Evolutionary conservation across 2,888 invertebrate species (phyloP), one percentile per base, ranked within the genome.

Genomic region (Mamestra brassicae): DNA sequence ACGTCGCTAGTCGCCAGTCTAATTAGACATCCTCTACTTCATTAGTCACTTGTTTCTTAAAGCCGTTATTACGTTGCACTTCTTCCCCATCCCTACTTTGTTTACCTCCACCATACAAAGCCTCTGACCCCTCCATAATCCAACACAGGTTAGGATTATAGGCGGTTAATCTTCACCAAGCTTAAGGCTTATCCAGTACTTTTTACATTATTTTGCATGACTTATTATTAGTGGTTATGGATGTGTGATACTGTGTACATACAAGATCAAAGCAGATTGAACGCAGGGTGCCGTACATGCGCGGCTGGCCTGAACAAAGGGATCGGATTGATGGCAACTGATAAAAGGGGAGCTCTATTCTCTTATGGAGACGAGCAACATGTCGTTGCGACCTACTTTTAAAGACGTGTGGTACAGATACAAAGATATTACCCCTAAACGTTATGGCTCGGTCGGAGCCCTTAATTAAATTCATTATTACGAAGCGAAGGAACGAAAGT

Each of bases 381-480:
- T 89, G 93, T 93, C 85, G 87, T 74, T 91, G 80, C 85, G 92
- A 91, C 94, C 94, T 90, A 93, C 76, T 90, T 93, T 85, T 69
- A 76, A 72, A 72, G 66, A 83, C 79, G 70, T 77, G 67, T 68
- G 71, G 73, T 65, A 58, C 71, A 69, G 57, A 74, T 58, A 75
- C 64, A 81, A 76, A 63, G n/a, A 42, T 63, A 63, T 60, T 38
- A 52, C 45, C 75, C 63, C 62, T 64, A 54, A 78, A 78, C 36
- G 50, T 10, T 66, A 66, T 10, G 55, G 42, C 50, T 62, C 58
- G 65, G 50, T 3, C 54, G 1, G 60, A 42, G 61, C 60, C n/a
- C 36, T 67, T 81, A 71, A 81, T 81, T 81, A 81, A 71, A 81
- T 78, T 78, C 47, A 78, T 73, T 73, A 69, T 50, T 55, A 62